A percentile compares a stretch with the other conserved stretches of the same genome.
Evolutionary conservation across 1,140 invertebrate species (phyloP).

Genomic region (Drosophila tsacasi): DNA sequence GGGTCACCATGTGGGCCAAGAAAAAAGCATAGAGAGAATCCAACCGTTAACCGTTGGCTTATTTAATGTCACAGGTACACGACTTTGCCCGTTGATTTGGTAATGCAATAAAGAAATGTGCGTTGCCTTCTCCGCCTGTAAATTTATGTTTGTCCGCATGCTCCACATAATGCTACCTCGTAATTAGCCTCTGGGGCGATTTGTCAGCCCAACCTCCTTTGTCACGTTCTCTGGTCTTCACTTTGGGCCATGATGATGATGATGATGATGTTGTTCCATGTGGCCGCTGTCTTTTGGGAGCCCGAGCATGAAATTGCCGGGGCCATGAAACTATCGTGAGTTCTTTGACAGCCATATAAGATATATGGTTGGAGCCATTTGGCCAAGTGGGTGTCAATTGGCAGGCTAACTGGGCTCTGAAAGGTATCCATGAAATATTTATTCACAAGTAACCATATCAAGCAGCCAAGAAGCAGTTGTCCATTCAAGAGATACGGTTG

Average conservation of each 20-base stretch:
- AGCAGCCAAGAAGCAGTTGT: conserved; percentile 26
- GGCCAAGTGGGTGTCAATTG: conserved; percentile 39
- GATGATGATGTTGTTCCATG: conserved; percentile 31
- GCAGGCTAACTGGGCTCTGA: conserved; percentile 11
- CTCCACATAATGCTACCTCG: conserved; percentile 60
- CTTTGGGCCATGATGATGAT: not conserved
- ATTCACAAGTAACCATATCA: conserved; percentile 16
- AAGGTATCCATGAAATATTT: conserved; percentile 14
- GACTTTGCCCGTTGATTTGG: conserved; percentile 23
- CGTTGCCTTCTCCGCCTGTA: conserved; percentile 18
- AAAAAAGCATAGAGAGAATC: not conserved
- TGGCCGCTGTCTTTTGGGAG: conserved; percentile 20
- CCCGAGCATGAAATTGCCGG: conserved; percentile 30
- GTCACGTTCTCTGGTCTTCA: conserved; percentile 31
- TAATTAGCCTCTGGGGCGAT: conserved; percentile 62
- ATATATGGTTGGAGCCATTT: conserved; percentile 21
- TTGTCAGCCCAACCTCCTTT: conserved; percentile 50
- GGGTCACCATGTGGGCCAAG: conserved; percentile 47
- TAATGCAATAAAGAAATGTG: conserved; percentile 37
- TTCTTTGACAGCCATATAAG: conserved; percentile 53
- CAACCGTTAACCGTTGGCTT: conserved; percentile 55
- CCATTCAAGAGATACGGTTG: conserved; percentile 12
- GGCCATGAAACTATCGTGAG: conserved; percentile 42
- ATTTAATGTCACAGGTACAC: conserved; percentile 53
- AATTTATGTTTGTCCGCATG: conserved; percentile 66